Base-by-base conservation (phyloP, 2,797 vertebrate species). In the Hemibagrus guttatus region DNA sequence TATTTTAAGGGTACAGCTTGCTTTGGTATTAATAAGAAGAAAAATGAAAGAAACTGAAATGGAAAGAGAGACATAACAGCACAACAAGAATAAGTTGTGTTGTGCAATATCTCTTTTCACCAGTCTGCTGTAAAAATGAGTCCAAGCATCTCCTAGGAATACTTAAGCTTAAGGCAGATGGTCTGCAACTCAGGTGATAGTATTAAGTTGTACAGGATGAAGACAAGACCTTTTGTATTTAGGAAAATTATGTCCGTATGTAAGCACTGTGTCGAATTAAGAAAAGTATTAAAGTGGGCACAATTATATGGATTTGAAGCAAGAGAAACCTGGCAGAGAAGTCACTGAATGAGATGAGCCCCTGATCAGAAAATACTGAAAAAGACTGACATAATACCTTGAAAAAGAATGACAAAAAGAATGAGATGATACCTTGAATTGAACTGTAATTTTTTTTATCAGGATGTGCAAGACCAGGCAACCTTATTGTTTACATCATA, bases 181-280 rank as follows among this genome's bases (percentile, higher is more conserved):
- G n/a, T 31, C 8, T 76, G n/a, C 52, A 54, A 56, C 21, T 76
- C 75, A 78, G 75, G 56, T 21, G 52, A 31, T 31, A 76, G 4
- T 56, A 56, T 56, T 78, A 78, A 56, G 17, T 21, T 31, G 21
- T 11, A 56, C 14, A 56, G 28, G 75, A 56, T 35, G 8, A 56
- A 78, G 49, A 8, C 72, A 75, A 75, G 46, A 75, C 14, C 14
- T 75, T 52, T 75, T 75, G 72, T 75, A 9, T 75, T 28, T 76
- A 12, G 56, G 16, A 21, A 31, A 56, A 78, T 56, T 78, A 17
- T 78, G 52, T 19, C 28, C n/a, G 31, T 78, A 56, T 78, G 39
- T 31, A n/a, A 78, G 75, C 28, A 31, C n/a, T 56, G n/a, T 28
- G 52, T 4, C 19, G 35, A 28, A 78, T 78, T 78, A 78, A 9